Evolutionary conservation across 2,888 invertebrate genomes (phyloP).

Genomic region (Sericinus montela): DNA sequence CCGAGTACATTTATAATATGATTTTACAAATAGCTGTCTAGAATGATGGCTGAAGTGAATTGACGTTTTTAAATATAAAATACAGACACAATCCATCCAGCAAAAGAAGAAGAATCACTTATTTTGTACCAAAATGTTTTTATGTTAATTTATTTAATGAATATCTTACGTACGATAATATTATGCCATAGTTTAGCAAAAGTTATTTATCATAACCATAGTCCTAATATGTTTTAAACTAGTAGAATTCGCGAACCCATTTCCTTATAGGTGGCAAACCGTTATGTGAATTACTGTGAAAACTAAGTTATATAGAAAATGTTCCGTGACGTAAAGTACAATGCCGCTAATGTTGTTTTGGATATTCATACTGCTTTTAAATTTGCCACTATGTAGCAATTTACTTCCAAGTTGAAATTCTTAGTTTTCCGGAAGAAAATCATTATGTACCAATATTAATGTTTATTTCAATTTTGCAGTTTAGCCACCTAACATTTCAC

Average conservation of each 20-base stretch:
- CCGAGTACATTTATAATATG: constrained; percentile 4
- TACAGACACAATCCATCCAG: background rate
- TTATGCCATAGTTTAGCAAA: constrained; percentile 5
- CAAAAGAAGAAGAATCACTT: background rate
- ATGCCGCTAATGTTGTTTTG: too few relatives aligned
- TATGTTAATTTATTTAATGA: constrained; percentile 2
- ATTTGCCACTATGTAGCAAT: too few relatives aligned
- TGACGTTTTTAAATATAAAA: background rate
- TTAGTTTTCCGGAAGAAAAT: too few relatives aligned
- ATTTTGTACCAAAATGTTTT: constrained; percentile 12
- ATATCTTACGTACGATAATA: constrained; percentile 10
- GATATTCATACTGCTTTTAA: too few relatives aligned
- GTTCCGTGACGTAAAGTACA: too few relatives aligned
- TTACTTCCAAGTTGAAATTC: too few relatives aligned
- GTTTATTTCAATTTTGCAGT: constrained; percentile 46
- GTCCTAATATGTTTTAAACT: background rate
- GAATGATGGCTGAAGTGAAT: background rate
- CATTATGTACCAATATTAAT: too few relatives aligned
- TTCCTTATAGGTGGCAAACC: too few relatives aligned
- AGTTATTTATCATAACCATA: background rate
- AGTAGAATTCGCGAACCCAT: too few relatives aligned
- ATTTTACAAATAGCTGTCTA: background rate
- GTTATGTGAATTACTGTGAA: too few relatives aligned
- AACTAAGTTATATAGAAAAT: too few relatives aligned
- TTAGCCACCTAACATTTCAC: constrained; percentile 66